A percentile compares a stretch with the other conserved stretches of the same genome.
These are phyloP conservation scores for Campaea margaritaria DNA, from an alignment of 2,888 invertebrate genomes.

Conservation along the genomic window DNA sequence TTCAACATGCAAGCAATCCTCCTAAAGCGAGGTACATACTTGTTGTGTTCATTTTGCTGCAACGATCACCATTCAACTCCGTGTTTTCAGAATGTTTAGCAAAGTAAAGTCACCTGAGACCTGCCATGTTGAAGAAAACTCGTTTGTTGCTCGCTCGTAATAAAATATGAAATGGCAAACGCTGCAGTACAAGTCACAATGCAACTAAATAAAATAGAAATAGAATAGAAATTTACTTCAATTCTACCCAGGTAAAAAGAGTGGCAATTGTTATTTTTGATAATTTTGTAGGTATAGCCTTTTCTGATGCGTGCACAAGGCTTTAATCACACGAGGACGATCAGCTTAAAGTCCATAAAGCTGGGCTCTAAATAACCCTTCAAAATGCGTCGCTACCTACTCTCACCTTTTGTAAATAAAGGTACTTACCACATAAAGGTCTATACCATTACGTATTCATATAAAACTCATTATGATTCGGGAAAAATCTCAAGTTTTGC, in stretches of 20 bases:
- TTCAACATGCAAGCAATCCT: neutral
- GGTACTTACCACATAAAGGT: neutral
- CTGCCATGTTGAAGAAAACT: conserved; percentile 18
- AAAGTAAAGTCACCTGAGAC: conserved; percentile 29
- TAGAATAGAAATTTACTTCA: conserved; percentile 12
- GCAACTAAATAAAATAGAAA: conserved; percentile 23
- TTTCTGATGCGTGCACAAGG: no score
- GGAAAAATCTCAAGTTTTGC: no score
- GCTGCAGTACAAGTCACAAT: conserved; percentile 16
- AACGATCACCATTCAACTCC: neutral
- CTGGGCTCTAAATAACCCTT: no score
- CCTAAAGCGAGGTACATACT: no score
- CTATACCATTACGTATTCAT: neutral
- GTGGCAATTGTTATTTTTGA: neutral
- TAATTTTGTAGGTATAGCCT: neutral
- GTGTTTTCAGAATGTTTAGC: conserved; percentile 9
- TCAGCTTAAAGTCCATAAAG: no score
- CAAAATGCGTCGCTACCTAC: no score
- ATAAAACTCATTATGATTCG: no score
- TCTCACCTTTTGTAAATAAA: neutral
- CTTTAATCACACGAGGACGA: no score
- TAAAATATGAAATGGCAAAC: conserved; percentile 32
- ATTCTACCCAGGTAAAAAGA: no score
- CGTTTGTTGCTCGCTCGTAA: conserved; percentile 23
- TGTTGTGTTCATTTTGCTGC: neutral